These are phyloP conservation scores for Sebastes steindachneri DNA, from an alignment of 2,797 vertebrate genomes.

Conservation along the genomic window DNA sequence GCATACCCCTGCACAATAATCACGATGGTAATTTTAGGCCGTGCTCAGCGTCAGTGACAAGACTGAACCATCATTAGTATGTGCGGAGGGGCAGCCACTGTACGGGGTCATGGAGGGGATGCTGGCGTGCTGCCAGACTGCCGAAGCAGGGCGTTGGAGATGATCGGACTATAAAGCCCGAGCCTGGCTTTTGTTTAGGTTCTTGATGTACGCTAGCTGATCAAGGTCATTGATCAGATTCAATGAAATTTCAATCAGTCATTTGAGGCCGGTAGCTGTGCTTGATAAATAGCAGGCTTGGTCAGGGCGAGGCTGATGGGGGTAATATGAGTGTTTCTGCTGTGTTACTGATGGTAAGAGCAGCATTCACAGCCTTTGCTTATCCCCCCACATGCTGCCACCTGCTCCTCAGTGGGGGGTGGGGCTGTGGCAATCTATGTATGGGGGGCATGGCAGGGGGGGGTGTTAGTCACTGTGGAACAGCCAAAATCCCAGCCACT, in stretches of 20 bases:
- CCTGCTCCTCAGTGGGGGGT: slow-evolving; percentile 21
- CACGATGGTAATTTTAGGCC: slow-evolving; percentile 34
- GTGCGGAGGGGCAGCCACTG: slow-evolving; percentile 7
- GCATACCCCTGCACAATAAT: slow-evolving; percentile 12
- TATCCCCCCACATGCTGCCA: slow-evolving; percentile 31
- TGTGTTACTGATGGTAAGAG: slow-evolving; percentile 12
- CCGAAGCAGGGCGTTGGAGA: neutral
- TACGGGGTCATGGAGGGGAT: slow-evolving; percentile 17
- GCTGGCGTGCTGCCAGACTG: slow-evolving; percentile 11
- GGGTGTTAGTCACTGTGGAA: slow-evolving; percentile 8
- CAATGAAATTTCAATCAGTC: neutral
- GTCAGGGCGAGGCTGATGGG: neutral
- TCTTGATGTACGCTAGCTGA: neutral
- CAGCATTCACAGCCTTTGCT: neutral
- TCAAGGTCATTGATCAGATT: slow-evolving; percentile 9
- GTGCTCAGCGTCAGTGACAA: neutral
- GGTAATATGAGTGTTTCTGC: neutral
- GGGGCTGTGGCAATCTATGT: neutral
- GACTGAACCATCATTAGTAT: slow-evolving; percentile 34
- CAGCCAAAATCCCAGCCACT: neutral
- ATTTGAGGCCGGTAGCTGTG: neutral
- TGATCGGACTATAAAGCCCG: neutral
- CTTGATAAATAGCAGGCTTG: neutral
- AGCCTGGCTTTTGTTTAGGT: neutral
- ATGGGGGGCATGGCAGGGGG: neutral